Evolutionary conservation across 2,888 invertebrate genomes (phyloP).

Genomic region (Cephus runcator): DNA sequence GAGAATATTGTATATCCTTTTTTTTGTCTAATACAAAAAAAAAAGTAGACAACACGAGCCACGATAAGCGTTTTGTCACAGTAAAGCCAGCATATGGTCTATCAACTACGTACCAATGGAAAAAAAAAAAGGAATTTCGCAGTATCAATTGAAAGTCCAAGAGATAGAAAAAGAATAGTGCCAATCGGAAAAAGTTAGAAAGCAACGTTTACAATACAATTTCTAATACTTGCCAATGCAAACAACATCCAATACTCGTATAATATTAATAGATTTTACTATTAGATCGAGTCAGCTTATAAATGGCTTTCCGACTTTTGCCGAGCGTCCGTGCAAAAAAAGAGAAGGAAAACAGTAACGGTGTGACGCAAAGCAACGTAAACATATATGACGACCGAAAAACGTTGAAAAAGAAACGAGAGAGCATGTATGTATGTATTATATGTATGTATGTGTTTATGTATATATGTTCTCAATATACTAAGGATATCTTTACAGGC

Average conservation of each 20-base stretch:
- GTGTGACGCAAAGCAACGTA: neutral
- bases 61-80: neutral
- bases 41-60: slow-evolving; percentile 11
- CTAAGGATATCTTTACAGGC: slow-evolving; percentile 12
- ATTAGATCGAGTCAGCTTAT: neutral
- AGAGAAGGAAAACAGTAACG: neutral
- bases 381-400: neutral
- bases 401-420: neutral
- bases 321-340: neutral
- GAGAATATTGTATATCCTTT: slow-evolving; percentile 7
- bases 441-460: neutral
- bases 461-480: neutral
- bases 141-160: neutral
- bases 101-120: neutral
- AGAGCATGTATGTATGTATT: no score
- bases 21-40: slow-evolving; percentile 1
- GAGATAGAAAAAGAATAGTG: neutral
- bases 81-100: neutral
- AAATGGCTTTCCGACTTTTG: neutral
- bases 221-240: neutral
- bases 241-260: neutral
- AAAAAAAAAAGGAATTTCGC: neutral
- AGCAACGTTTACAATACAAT: neutral
- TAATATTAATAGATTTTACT: neutral
- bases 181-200: neutral